Conservation (phyloP, 2,888 invertebrate species). For the Taenaris catops region DNA sequence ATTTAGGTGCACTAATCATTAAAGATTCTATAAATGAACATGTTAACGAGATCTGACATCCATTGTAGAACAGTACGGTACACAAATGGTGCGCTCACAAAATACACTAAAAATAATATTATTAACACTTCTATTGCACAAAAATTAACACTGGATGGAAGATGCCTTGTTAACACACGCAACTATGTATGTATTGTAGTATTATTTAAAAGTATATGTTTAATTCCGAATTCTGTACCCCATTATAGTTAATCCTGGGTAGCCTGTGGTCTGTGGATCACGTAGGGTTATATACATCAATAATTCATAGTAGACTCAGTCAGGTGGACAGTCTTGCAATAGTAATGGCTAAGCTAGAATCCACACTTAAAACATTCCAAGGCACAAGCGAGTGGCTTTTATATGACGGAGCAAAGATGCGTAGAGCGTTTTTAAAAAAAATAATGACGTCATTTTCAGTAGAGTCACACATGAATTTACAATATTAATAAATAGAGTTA, state of each 20-base stretch:
- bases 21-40: constrained; percentile 51
- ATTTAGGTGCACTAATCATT: constrained; percentile 35
- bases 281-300: constrained; percentile 58
- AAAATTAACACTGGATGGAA: too few relatives aligned
- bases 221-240: constrained; percentile 17
- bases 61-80: constrained; percentile 32
- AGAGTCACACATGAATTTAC: too few relatives aligned
- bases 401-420: too few relatives aligned
- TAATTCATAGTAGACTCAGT: constrained; percentile 61
- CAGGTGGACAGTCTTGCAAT: constrained; percentile 59
- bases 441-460: too few relatives aligned
- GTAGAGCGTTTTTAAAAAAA: too few relatives aligned
- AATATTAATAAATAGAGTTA: too few relatives aligned
- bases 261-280: constrained; percentile 48
- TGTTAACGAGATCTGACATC: constrained; percentile 45
- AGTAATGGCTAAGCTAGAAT: constrained; percentile 43
- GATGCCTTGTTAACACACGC: too few relatives aligned
- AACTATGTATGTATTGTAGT: too few relatives aligned
- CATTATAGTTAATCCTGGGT: constrained; percentile 28
- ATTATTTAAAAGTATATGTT: too few relatives aligned
- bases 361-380: constrained; percentile 8
- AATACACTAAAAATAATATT: too few relatives aligned
- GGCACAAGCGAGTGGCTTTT: constrained; percentile 8
- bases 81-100: too few relatives aligned
- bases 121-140: too few relatives aligned